phyloP scores from a whole-genome alignment of 1,140 invertebrate genomes.

The Zaprionus vittiger region DNA sequence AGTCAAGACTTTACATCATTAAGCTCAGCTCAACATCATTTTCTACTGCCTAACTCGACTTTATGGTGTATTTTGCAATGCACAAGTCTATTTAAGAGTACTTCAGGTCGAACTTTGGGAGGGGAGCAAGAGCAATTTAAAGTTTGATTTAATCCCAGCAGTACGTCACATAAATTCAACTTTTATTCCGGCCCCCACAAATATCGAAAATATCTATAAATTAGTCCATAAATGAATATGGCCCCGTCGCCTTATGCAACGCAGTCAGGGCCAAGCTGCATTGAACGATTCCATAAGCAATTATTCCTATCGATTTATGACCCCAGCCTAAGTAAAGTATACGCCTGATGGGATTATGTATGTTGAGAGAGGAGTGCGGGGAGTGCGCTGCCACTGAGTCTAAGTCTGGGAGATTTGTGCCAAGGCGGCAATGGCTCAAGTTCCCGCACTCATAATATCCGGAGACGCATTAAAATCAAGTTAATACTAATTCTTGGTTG shows the following conservation, averaged over 20 bases:
- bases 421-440: slow-evolving; percentile 45
- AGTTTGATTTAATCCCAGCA: slow-evolving; percentile 66
- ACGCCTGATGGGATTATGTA: slow-evolving; percentile 29
- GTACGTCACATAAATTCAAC: slow-evolving; percentile 63
- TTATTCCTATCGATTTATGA: slow-evolving; percentile 65
- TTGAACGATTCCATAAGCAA: slow-evolving; percentile 76
- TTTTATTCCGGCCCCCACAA: slow-evolving; percentile 53
- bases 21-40: not conserved
- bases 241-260: slow-evolving; percentile 44
- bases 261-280: slow-evolving; percentile 42
- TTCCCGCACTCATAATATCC: slow-evolving; percentile 11
- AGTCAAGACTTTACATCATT: too few relatives aligned
- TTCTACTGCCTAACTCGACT: not conserved
- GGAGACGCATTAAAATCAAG: slow-evolving; percentile 36
- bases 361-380: not conserved
- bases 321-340: slow-evolving; percentile 19
- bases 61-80: not conserved
- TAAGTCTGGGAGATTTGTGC: slow-evolving; percentile 26
- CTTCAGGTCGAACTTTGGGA: not conserved
- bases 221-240: slow-evolving; percentile 71
- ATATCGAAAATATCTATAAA: slow-evolving; percentile 60
- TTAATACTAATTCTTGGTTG: slow-evolving; percentile 60
- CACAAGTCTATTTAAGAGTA: not conserved
- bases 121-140: slow-evolving; percentile 1
- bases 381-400: not conserved